phyloP scores from a whole-genome alignment of 1,140 invertebrate genomes.

The Sesamia nonagrioides region DNA sequence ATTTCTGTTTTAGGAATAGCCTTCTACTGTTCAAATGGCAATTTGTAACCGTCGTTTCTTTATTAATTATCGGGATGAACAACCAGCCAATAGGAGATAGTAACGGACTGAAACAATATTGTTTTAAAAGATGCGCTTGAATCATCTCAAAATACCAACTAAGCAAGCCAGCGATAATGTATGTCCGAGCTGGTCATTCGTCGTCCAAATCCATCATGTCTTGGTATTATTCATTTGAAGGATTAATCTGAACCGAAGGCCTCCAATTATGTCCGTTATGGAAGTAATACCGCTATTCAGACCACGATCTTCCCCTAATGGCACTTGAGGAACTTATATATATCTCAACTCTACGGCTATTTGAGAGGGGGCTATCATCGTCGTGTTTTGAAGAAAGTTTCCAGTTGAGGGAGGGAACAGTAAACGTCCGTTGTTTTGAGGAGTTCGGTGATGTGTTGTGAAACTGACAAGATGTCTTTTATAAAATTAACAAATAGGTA shows the following conservation, averaged over 20 bases:
- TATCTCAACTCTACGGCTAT: constrained; percentile 15
- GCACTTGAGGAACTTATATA: constrained; percentile 39
- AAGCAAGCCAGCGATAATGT: background rate
- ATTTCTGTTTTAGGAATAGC: too few species aligned
- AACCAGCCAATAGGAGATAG: too few species aligned
- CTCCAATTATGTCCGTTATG: constrained; percentile 41
- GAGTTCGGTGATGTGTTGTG: background rate
- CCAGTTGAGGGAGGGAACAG: background rate
- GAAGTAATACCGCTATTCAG: constrained; percentile 42
- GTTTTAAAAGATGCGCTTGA: too few species aligned
- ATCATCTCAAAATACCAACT: too few species aligned
- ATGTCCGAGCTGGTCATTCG: background rate
- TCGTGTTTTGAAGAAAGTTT: constrained; percentile 23
- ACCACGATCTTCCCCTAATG: constrained; percentile 33
- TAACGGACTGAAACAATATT: too few species aligned
- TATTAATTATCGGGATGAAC: too few species aligned
- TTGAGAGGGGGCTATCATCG: background rate
- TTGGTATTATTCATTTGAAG: background rate
- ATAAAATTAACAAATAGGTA: too few species aligned
- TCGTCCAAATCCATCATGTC: background rate
- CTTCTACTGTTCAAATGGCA: too few species aligned
- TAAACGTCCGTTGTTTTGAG: background rate
- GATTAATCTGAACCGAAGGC: constrained; percentile 34
- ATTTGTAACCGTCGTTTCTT: too few species aligned
- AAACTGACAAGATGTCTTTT: background rate